These are phyloP conservation scores for Delichon dasypus DNA, from an alignment of 2,797 vertebrate species.

Conservation along the genomic window DNA sequence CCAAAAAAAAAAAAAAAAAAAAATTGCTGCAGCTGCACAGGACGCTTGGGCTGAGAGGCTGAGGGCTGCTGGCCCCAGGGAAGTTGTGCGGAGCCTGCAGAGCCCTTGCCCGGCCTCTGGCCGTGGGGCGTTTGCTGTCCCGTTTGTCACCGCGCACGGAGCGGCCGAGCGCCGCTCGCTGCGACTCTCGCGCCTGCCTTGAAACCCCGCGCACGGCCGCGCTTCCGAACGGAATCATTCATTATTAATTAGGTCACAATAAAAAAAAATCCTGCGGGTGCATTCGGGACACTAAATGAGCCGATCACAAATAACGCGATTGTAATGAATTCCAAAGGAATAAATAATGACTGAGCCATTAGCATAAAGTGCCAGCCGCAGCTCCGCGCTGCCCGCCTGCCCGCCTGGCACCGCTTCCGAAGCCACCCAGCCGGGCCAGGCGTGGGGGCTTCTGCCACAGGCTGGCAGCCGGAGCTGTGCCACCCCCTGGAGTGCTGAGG, in stretches of 20 bases:
- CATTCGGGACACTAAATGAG: not conserved
- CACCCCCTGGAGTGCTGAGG: accelerated
- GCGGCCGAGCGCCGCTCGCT: accelerated
- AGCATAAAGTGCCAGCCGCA: slow-evolving; percentile 60
- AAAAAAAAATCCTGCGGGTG: not conserved
- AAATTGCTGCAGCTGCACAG: not conserved
- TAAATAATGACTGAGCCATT: slow-evolving; percentile 43
- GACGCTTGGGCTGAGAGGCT: not conserved
- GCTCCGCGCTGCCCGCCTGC: slow-evolving; percentile 36
- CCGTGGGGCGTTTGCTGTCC: accelerated
- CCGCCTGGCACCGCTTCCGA: slow-evolving; percentile 32
- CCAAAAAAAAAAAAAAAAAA: not conserved
- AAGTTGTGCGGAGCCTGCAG: accelerated
- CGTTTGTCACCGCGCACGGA: accelerated
- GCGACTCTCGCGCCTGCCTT: not conserved
- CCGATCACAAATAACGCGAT: not conserved
- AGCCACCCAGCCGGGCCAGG: not conserved
- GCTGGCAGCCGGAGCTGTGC: not conserved
- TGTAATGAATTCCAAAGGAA: slow-evolving; percentile 53
- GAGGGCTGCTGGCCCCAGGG: not conserved
- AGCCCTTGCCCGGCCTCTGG: not conserved
- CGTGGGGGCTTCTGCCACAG: not conserved
- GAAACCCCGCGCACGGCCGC: accelerated
- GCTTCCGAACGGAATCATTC: not conserved
- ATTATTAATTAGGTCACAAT: slow-evolving; percentile 31